Evolutionary conservation across 64 coral and sea anemone species (phyloP).

Genomic region (Montipora sp.): DNA sequence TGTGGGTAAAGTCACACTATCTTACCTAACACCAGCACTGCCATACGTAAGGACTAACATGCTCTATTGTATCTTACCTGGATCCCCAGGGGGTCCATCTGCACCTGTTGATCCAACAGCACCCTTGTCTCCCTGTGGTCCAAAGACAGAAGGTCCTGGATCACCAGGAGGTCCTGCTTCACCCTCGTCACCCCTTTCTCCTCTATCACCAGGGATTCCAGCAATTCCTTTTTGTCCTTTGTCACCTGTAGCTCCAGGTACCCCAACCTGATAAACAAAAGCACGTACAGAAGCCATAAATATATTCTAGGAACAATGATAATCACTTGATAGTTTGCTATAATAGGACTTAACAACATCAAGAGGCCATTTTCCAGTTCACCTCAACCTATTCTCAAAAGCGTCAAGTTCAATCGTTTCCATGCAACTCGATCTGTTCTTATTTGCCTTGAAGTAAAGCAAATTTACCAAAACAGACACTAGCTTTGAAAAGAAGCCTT

Average conservation of each 20-base stretch:
- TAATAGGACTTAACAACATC: too few relatives aligned
- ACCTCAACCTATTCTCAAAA: too few relatives aligned
- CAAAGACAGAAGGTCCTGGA: slow-evolving; percentile 50
- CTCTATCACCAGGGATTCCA: slow-evolving; percentile 47
- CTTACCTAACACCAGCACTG: too few relatives aligned
- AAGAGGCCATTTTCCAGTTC: too few relatives aligned
- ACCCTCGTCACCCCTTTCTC: slow-evolving; percentile 50
- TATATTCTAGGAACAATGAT: neutral
- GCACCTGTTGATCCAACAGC: slow-evolving; percentile 23
- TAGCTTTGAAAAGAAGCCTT: too few relatives aligned
- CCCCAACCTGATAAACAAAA: slow-evolving; percentile 21
- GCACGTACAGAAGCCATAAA: neutral
- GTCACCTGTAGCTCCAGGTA: slow-evolving; percentile 6
- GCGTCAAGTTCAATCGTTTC: too few relatives aligned
- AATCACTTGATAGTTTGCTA: neutral
- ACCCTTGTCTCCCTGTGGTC: slow-evolving; percentile 19
- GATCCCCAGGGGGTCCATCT: slow-evolving; percentile 59
- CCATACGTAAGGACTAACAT: neutral
- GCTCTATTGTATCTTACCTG: neutral
- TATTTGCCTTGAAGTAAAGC: too few relatives aligned
- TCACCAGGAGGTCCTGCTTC: slow-evolving; percentile 47
- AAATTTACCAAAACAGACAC: too few relatives aligned
- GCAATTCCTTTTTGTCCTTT: slow-evolving; percentile 24
- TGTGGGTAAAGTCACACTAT: too few relatives aligned
- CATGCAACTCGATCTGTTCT: too few relatives aligned